Evolutionary conservation across 2,888 invertebrate genomes (phyloP).

Genomic region (Hemaris fuciformis): DNA sequence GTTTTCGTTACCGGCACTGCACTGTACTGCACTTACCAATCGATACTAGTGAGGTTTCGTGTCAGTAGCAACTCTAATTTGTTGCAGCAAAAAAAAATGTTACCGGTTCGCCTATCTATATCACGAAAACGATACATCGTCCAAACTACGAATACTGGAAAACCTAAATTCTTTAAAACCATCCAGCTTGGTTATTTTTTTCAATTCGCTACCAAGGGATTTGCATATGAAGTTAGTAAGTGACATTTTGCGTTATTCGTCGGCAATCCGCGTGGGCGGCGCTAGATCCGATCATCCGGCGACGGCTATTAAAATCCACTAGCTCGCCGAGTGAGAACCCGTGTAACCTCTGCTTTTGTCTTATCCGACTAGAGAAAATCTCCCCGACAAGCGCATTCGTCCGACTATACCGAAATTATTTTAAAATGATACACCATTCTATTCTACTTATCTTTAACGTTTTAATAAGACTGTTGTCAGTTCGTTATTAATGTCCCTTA

Average conservation of each 20-base stretch:
- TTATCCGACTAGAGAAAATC: constrained; percentile 22
- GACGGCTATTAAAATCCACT: constrained; percentile 32
- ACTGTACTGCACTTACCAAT: no score
- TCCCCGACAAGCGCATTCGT: constrained; percentile 18
- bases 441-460: no score
- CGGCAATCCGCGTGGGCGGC: constrained; percentile 13
- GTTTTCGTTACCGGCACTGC: no score
- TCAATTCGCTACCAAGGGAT: not conserved
- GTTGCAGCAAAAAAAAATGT: no score
- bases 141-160: not conserved
- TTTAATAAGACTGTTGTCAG: no score
- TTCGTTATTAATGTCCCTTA: no score
- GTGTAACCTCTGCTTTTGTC: constrained; percentile 56
- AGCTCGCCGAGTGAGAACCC: constrained; percentile 48
- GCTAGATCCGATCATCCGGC: constrained; percentile 44
- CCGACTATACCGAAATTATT: not conserved
- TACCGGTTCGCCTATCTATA: no score
- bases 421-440: no score
- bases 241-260: constrained; percentile 15
- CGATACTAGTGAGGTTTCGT: no score
- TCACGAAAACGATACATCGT: not conserved
- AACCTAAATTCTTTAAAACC: not conserved
- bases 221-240: constrained; percentile 13
- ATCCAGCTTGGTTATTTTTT: not conserved
- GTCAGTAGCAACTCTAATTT: no score